These are phyloP conservation scores for Cynocephalus volans DNA, from an alignment of 2,113 vertebrate species.

Conservation along the genomic window DNA sequence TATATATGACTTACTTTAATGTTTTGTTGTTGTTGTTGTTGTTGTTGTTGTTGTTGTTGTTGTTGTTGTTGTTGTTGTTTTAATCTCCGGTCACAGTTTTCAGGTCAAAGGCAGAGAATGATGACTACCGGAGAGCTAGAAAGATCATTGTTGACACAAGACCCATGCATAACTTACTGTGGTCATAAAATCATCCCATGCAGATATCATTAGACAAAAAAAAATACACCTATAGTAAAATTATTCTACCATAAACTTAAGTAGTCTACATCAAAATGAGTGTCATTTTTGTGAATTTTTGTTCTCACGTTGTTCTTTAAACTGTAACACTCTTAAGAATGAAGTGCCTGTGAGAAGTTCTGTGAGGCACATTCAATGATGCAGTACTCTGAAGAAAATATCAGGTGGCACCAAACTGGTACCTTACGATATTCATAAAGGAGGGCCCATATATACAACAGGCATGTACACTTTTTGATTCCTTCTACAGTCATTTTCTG, in stretches of 20 bases:
- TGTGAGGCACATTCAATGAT: background rate
- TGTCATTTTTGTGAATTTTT: background rate
- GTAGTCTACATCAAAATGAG: background rate
- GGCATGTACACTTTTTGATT: background rate
- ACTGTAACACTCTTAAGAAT: background rate
- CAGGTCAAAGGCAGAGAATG: slow-evolving; percentile 46
- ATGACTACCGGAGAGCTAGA: background rate
- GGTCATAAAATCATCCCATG: slow-evolving; percentile 47
- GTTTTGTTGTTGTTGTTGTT: background rate
- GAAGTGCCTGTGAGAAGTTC: background rate
- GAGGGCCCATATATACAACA: background rate
- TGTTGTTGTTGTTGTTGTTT: too few species aligned
- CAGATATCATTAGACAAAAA: slow-evolving; percentile 14
- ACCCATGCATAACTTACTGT: slow-evolving; percentile 37
- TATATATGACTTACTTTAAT: slow-evolving; percentile 29
- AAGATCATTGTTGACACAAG: slow-evolving; percentile 51
- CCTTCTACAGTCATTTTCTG: background rate
- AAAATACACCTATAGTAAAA: background rate
- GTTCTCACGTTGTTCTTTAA: background rate
- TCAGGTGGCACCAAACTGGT: fast-evolving
- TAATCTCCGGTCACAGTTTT: background rate
- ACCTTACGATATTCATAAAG: fast-evolving
- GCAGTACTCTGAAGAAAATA: background rate
- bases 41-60: too few species aligned
- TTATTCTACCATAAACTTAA: slow-evolving; percentile 19